phyloP scores from a whole-genome alignment of 2,888 invertebrate species.

The Parthenolecanium corni region DNA sequence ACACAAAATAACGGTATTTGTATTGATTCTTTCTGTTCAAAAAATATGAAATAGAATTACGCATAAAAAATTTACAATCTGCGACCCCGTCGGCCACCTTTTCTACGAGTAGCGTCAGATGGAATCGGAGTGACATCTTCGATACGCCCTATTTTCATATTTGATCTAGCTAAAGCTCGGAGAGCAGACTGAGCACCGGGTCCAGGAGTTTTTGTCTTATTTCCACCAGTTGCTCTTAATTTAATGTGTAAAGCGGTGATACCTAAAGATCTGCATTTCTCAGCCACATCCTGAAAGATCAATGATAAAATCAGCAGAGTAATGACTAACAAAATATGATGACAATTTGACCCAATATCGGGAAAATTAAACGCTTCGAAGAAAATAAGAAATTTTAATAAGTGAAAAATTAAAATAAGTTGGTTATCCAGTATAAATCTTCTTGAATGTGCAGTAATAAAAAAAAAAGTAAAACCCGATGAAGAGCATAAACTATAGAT shows the following conservation, averaged over 20 bases:
- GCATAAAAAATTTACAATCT: conserved; percentile 59
- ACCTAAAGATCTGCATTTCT: conserved; percentile 92
- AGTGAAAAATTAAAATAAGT: too few relatives aligned
- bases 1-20: too few relatives aligned
- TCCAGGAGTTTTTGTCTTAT: conserved; percentile 95
- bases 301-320: not conserved
- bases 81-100: conserved; percentile 99
- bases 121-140: conserved; percentile 99
- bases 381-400: not conserved
- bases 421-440: too few relatives aligned
- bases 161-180: conserved; percentile 92
- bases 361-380: too few relatives aligned
- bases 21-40: too few relatives aligned
- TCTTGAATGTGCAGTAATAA: too few relatives aligned
- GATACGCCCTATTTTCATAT: conserved; percentile 99
- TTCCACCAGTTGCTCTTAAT: conserved; percentile 95
- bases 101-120: conserved; percentile 96
- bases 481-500: too few relatives aligned
- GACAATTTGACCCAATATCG: not conserved
- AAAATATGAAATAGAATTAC: conserved; percentile 21
- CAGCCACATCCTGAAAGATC: conserved; percentile 78
- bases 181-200: conserved; percentile 98
- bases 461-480: too few relatives aligned
- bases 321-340: not conserved
- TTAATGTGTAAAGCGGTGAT: conserved; percentile 98